Evolutionary conservation across 2,113 vertebrate genomes (phyloP), one percentile per base, ranked within the genome.

Genomic region (Sphaerodactylus townsendi): DNA sequence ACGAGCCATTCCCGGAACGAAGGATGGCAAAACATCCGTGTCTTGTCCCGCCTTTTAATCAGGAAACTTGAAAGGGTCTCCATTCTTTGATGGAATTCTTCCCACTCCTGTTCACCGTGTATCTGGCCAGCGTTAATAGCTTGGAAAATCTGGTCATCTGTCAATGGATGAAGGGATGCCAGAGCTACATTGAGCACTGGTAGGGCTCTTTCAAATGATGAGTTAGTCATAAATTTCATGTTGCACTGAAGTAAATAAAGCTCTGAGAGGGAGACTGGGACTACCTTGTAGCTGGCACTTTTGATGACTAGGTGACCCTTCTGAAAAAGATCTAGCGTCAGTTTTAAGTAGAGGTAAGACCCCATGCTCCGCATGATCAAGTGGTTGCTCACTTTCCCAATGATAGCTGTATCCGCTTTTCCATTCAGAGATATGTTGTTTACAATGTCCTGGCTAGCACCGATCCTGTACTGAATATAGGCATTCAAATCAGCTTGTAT

Each of bases 241-340:
- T 99, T 99, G 95, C 99, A 99, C 95, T 99, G 99, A n/a, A 99
- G 95, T 83, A 99, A 95, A 91, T 99, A 99, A 74, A 99, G 97
- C 93, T 99, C 98, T 0, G 98, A 97, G 39, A 99, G 91, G 1
- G 98, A 99, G 80, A 99, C 98, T 0, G 99, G 99, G 84, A 99
- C 98, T 6, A 99, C 98, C 93, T 99, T 99, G 95, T 99, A 99
- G 96, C 98, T 98, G 83, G 98, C 96, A 8, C 99, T 99, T 95
- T 99, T 99, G 90, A 99, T 99, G 82, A 99, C 99, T 77, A 99
- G 91, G 91, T 99, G 98, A 81, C 98, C 99, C 87, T 95, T 97
- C 85, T 99, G 98, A 73, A 99, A 98, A 88, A 99, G 98, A 94
- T 99, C 99, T 89, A 99, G 91, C 30, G 98, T 99, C 90, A 99